phyloP scores from a whole-genome alignment of 2,113 vertebrate species.

The Tautogolabrus adspersus region DNA sequence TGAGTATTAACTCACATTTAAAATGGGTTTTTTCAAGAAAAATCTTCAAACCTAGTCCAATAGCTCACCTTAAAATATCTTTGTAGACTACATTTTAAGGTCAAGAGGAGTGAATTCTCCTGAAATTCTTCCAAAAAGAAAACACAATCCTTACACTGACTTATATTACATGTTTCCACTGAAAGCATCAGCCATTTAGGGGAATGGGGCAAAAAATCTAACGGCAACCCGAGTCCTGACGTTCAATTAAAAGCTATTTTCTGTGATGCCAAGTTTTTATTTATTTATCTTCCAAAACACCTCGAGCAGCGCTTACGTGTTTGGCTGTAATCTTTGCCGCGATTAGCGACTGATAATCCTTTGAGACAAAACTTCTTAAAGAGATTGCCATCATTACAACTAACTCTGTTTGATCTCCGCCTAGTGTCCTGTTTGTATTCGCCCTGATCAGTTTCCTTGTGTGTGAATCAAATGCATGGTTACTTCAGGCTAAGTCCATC shows the following conservation, averaged over 20 bases:
- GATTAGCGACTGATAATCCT: constrained; percentile 23
- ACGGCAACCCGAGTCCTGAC: too few relatives aligned
- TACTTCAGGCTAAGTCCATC: constrained; percentile 73
- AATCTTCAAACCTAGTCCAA: neutral
- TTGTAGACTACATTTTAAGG: neutral
- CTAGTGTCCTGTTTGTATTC: constrained; percentile 59
- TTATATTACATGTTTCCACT: too few relatives aligned
- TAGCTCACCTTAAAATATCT: too few relatives aligned
- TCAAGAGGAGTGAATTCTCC: too few relatives aligned
- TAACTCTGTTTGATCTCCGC: constrained; percentile 53
- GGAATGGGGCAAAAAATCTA: too few relatives aligned
- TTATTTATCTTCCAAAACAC: neutral
- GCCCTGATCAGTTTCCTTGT: constrained; percentile 70
- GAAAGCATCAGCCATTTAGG: too few relatives aligned
- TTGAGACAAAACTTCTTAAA: constrained; percentile 22
- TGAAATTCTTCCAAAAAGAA: too few relatives aligned
- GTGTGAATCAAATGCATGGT: constrained; percentile 57
- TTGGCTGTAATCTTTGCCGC: neutral
- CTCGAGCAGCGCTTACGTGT: neutral
- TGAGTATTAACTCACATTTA: neutral
- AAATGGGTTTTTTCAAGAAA: neutral
- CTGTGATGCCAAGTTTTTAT: too few relatives aligned
- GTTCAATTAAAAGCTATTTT: too few relatives aligned
- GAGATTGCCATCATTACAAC: constrained; percentile 47
- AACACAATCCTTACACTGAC: too few relatives aligned